Percentiles rank a stretch among this genome's conserved stretches.
phyloP scores from a whole-genome alignment of 2,797 vertebrate species.

The Syngnathus rostellatus region DNA sequence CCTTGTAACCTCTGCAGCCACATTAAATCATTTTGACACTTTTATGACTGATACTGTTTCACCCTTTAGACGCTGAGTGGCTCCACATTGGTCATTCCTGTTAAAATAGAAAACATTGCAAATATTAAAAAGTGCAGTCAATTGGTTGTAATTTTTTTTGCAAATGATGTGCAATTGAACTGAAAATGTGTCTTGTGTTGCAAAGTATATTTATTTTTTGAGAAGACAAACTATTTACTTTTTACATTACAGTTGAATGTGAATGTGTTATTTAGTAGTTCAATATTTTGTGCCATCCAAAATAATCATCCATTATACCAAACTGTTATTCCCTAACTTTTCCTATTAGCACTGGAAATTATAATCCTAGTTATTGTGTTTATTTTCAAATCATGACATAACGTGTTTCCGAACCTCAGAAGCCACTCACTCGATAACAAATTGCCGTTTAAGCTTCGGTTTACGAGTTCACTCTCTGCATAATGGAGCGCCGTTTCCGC shows the following conservation, averaged over 20 bases:
- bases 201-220: no score
- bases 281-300: no score
- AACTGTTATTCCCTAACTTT: no score
- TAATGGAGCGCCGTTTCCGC: slow-evolving; percentile 10
- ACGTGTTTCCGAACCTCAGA: neutral
- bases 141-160: neutral
- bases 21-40: neutral
- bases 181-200: no score
- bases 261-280: no score
- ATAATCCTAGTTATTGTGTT: neutral
- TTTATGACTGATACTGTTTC: neutral
- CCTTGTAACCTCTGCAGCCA: neutral
- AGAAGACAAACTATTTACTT: no score
- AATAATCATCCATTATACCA: no score
- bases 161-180: neutral
- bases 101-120: neutral
- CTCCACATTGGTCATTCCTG: neutral
- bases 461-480: slow-evolving; percentile 5
- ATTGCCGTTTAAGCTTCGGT: slow-evolving; percentile 23
- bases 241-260: neutral
- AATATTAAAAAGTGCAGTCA: neutral
- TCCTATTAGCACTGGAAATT: neutral
- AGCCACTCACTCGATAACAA: slow-evolving; percentile 19
- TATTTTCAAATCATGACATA: neutral
- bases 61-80: neutral